phyloP scores from a whole-genome alignment of 2,797 vertebrate species.

The Brachymystax lenok region DNA sequence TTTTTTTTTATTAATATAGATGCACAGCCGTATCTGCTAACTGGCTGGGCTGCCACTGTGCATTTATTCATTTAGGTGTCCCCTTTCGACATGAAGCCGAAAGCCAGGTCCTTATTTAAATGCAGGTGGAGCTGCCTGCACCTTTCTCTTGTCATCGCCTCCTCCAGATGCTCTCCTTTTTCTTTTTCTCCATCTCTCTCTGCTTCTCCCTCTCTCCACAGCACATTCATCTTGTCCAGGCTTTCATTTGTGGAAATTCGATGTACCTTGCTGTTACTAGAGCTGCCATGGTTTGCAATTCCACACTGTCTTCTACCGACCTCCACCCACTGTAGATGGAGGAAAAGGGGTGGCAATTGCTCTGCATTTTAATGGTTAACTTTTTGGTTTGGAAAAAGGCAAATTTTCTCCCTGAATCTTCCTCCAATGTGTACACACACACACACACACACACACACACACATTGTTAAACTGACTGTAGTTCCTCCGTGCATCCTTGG shows the following conservation, averaged over 20 bases:
- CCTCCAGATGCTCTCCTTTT: background rate
- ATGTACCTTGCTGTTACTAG: slow-evolving; percentile 50
- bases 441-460: slow-evolving; percentile 6
- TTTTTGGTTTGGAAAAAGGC: slow-evolving; percentile 32
- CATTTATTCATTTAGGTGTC: slow-evolving; percentile 33
- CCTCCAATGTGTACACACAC: background rate
- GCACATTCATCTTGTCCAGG: slow-evolving; percentile 19
- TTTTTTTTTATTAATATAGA: slow-evolving; percentile 47
- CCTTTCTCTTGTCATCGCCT: slow-evolving; percentile 16
- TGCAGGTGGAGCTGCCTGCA: slow-evolving; percentile 40
- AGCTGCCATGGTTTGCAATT: slow-evolving; percentile 56
- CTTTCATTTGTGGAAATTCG: slow-evolving; percentile 44
- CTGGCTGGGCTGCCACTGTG: slow-evolving; percentile 29
- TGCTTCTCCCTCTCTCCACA: background rate
- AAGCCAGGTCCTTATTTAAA: slow-evolving; percentile 45
- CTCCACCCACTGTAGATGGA: too few species aligned
- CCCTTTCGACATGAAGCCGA: background rate
- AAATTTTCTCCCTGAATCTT: slow-evolving; percentile 3
- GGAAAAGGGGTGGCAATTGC: slow-evolving; percentile 26
- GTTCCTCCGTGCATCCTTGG: slow-evolving; percentile 33
- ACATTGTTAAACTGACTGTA: slow-evolving; percentile 21
- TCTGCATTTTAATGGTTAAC: slow-evolving; percentile 40
- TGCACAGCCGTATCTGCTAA: slow-evolving; percentile 37
- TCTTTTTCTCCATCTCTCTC: background rate
- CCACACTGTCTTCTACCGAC: background rate